Percentiles rank a stretch among this genome's conserved stretches.
Evolutionary conservation across 2,113 vertebrate genomes (phyloP).

Genomic region (Proteles cristata): DNA sequence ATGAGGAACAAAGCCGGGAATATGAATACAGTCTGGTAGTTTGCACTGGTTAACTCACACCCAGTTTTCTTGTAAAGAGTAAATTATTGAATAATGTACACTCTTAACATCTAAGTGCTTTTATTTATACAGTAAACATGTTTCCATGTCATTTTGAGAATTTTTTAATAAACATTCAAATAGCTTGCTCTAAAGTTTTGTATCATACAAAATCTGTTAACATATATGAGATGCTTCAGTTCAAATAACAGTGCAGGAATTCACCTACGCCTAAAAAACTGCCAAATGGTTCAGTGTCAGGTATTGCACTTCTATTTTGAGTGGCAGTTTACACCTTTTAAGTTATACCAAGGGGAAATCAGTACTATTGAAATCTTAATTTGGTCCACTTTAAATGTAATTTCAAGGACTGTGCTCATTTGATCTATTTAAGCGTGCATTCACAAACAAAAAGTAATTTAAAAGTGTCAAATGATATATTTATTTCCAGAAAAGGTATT

Average conservation of each 20-base stretch:
- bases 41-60: slow-evolving; percentile 53
- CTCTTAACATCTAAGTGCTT: slow-evolving; percentile 79
- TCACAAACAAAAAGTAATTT: slow-evolving; percentile 64
- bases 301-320: slow-evolving; percentile 63
- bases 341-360: slow-evolving; percentile 63
- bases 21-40: not conserved
- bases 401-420: slow-evolving; percentile 74
- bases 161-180: slow-evolving; percentile 91
- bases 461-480: slow-evolving; percentile 54
- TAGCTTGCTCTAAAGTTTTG: slow-evolving; percentile 90
- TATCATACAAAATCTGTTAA: slow-evolving; percentile 91
- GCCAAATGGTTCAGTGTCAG: slow-evolving; percentile 61
- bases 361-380: slow-evolving; percentile 60
- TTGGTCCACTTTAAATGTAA: slow-evolving; percentile 75
- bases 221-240: slow-evolving; percentile 85
- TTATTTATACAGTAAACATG: slow-evolving; percentile 82
- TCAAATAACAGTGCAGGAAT: slow-evolving; percentile 89
- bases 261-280: slow-evolving; percentile 85
- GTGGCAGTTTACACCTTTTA: slow-evolving; percentile 72
- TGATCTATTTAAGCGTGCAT: slow-evolving; percentile 71
- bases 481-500: slow-evolving; percentile 69
- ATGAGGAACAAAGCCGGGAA: slow-evolving; percentile 45
- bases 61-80: slow-evolving; percentile 34
- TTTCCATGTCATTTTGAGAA: slow-evolving; percentile 80
- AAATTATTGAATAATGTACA: slow-evolving; percentile 75